These are phyloP conservation scores for Polydrusus tereticollis DNA, from an alignment of 2,888 invertebrate species.

Conservation along the genomic window DNA sequence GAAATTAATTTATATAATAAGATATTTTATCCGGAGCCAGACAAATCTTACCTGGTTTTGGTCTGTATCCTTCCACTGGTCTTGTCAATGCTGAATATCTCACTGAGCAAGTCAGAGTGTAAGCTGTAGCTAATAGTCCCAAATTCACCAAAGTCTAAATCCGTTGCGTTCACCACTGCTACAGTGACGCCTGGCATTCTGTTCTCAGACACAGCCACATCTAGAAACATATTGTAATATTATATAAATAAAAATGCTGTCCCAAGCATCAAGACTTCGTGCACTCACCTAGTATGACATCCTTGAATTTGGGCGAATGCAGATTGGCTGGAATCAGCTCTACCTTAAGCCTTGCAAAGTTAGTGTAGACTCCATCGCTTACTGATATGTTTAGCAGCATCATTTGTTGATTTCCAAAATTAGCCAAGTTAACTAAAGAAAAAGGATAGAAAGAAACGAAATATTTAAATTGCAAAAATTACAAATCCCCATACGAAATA, in stretches of 20 bases:
- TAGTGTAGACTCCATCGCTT: conserved; percentile 95
- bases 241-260: too few species aligned
- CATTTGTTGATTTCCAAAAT: conserved; percentile 72
- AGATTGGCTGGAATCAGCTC: conserved; percentile 84
- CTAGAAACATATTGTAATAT: conserved; percentile 58
- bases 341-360: conserved; percentile 86
- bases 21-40: background rate
- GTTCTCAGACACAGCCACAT: conserved; percentile 87
- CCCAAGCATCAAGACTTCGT: background rate
- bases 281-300: conserved; percentile 68
- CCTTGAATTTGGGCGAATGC: conserved; percentile 83
- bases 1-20: background rate
- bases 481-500: background rate
- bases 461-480: too few species aligned
- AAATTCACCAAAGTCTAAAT: conserved; percentile 85
- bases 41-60: conserved; percentile 49
- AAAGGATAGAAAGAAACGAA: background rate
- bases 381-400: conserved; percentile 91
- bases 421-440: conserved; percentile 76
- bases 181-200: conserved; percentile 77
- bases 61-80: conserved; percentile 79
- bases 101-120: conserved; percentile 79
- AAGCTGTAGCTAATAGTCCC: conserved; percentile 83
- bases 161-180: conserved; percentile 80
- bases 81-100: conserved; percentile 81